phyloP scores from a whole-genome alignment of 2,113 vertebrate species.

The Malurus alboscapulatus region DNA sequence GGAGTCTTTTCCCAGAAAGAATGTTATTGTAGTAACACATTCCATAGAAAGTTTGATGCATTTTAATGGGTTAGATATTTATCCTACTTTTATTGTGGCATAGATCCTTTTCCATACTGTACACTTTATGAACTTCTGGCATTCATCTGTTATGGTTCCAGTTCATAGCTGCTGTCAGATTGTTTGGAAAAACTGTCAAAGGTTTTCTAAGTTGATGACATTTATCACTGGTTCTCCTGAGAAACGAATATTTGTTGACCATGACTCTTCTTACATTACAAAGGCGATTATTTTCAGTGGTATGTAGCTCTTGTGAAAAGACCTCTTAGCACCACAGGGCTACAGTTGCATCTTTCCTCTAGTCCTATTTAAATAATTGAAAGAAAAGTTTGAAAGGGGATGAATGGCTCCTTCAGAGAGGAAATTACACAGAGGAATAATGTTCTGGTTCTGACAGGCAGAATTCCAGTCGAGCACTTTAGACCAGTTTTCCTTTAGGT shows the following conservation, averaged over 20 bases:
- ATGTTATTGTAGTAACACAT: not conserved
- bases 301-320: constrained; percentile 9
- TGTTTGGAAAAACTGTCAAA: constrained; percentile 21
- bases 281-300: not conserved
- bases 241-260: not conserved
- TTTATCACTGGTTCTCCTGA: constrained; percentile 18
- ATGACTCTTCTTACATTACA: not conserved
- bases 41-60: not conserved
- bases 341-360: not conserved
- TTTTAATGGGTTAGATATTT: not conserved
- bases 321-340: not conserved
- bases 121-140: not conserved
- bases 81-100: not conserved
- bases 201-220: constrained; percentile 11
- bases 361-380: not conserved
- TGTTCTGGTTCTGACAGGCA: not conserved
- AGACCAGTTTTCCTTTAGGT: not conserved
- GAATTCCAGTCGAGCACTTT: not conserved
- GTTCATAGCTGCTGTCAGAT: not conserved
- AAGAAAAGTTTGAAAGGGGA: not conserved
- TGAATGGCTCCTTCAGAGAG: not conserved
- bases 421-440: not conserved
- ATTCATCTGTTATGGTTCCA: not conserved
- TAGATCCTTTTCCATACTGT: not conserved
- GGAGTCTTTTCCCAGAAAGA: not conserved